Conservation (phyloP, 1,140 invertebrate species). For the Battus philenor region DNA sequence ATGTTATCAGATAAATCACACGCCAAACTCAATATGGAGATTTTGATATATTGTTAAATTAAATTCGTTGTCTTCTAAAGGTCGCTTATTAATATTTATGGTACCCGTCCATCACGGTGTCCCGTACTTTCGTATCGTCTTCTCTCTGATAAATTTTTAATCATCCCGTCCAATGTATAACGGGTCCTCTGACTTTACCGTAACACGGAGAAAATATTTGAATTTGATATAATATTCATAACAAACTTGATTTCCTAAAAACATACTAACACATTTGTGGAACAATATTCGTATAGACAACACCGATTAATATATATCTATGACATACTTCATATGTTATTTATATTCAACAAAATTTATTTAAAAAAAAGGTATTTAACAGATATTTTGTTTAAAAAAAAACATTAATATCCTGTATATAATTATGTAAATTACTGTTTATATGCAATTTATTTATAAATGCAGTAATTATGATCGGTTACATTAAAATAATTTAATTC, state of each 20-base stretch:
- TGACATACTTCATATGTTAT: too few relatives aligned
- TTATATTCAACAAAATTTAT: too few relatives aligned
- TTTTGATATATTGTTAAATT: slow-evolving; percentile 6
- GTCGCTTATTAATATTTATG: slow-evolving; percentile 21
- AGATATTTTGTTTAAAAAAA: too few relatives aligned
- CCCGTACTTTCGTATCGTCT: slow-evolving; percentile 9
- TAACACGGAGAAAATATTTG: background rate
- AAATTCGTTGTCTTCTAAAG: slow-evolving; percentile 15
- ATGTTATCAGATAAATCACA: background rate
- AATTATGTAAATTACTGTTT: too few relatives aligned
- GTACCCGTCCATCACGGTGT: slow-evolving; percentile 5
- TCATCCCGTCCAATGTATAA: background rate
- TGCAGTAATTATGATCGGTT: too few relatives aligned
- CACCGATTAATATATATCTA: too few relatives aligned
- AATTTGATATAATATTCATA: background rate
- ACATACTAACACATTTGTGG: slow-evolving; percentile 3
- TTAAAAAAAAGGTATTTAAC: too few relatives aligned
- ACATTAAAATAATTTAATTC: too few relatives aligned
- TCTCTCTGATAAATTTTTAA: slow-evolving; percentile 5
- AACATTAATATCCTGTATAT: too few relatives aligned
- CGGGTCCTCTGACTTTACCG: background rate
- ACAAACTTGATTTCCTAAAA: slow-evolving; percentile 2
- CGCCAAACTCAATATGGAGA: background rate
- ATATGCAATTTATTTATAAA: too few relatives aligned
- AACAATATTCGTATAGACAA: too few relatives aligned